These are phyloP conservation scores for Criorhina ranunculi DNA, from an alignment of 2,888 invertebrate species.

Conservation along the genomic window DNA sequence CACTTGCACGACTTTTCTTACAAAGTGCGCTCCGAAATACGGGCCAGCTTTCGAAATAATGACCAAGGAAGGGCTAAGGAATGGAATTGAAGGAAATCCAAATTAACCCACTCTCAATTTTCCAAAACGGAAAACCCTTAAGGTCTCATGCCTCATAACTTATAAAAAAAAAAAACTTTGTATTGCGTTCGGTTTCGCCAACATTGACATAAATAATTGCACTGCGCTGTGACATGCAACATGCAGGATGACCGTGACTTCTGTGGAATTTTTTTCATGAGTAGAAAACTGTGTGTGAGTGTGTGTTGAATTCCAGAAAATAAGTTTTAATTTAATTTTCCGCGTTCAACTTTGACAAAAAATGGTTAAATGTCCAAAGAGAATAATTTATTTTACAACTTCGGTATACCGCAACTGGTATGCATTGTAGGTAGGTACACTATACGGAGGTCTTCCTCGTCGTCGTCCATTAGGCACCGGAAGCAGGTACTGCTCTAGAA, in stretches of 20 bases:
- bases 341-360: slow-evolving; percentile 36
- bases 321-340: slow-evolving; percentile 33
- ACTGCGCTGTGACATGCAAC: slow-evolving; percentile 48
- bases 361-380: slow-evolving; percentile 50
- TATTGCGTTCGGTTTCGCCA: slow-evolving; percentile 50
- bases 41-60: slow-evolving; percentile 40
- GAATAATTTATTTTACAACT: slow-evolving; percentile 59
- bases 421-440: slow-evolving; percentile 45
- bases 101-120: slow-evolving; percentile 19
- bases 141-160: slow-evolving; percentile 39
- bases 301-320: slow-evolving; percentile 38
- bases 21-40: slow-evolving; percentile 34
- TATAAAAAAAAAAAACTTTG: slow-evolving; percentile 21
- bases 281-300: slow-evolving; percentile 19
- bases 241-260: slow-evolving; percentile 68
- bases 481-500: slow-evolving; percentile 39
- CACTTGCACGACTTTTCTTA: slow-evolving; percentile 43
- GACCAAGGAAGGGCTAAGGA: slow-evolving; percentile 2
- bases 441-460: slow-evolving; percentile 6
- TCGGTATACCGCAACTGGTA: slow-evolving; percentile 42
- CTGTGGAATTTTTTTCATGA: slow-evolving; percentile 20
- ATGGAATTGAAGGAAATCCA: slow-evolving; percentile 6
- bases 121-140: neutral
- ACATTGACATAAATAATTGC: slow-evolving; percentile 72
- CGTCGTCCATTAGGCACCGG: slow-evolving; percentile 54